Percentiles rank a stretch among this genome's conserved stretches.
phyloP scores from a whole-genome alignment of 2,797 vertebrate genomes.

The Smutsia gigantea region DNA sequence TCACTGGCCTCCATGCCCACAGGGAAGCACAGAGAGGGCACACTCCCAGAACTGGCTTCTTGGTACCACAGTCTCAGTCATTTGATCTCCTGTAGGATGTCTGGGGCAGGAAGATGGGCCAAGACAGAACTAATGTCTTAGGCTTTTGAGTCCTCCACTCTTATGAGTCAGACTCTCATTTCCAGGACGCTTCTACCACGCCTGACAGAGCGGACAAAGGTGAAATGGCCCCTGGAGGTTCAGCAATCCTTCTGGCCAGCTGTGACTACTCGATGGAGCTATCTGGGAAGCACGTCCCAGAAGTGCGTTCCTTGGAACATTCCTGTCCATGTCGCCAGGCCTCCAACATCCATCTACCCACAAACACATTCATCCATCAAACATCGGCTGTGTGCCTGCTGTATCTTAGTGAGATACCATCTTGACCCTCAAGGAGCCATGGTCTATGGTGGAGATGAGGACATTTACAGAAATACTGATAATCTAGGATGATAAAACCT shows the following conservation, averaged over 20 bases:
- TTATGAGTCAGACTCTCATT: background rate
- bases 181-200: background rate
- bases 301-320: background rate
- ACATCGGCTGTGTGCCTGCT: background rate
- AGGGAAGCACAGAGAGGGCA: background rate
- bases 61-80: background rate
- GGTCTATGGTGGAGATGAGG: background rate
- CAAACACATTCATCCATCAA: background rate
- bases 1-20: background rate
- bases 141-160: background rate
- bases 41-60: background rate
- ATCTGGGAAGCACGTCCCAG: background rate
- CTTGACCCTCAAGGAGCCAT: background rate
- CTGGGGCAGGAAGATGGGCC: background rate
- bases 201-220: background rate
- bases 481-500: background rate
- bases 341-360: background rate
- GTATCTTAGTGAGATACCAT: background rate
- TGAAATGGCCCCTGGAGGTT: background rate
- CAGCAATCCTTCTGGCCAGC: background rate
- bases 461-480: background rate
- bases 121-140: background rate
- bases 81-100: background rate
- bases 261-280: background rate
- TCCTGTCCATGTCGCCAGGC: background rate